Conservation (phyloP, 92 coral and sea anemone genomes). For the Blastomussa wellsi region DNA sequence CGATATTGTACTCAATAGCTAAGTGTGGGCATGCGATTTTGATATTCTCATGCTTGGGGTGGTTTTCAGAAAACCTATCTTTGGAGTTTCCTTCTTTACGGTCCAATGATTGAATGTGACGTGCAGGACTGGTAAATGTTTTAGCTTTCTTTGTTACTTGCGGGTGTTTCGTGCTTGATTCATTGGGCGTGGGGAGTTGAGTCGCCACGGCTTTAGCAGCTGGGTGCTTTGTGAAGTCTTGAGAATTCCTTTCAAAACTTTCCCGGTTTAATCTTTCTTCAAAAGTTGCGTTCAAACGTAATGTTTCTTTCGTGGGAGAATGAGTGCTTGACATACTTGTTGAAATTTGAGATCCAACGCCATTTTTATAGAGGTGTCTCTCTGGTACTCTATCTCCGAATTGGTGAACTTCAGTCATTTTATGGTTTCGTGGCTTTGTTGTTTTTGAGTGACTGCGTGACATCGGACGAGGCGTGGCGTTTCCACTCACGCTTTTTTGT, state of each 20-base stretch:
- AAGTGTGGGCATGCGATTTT: constrained; percentile 55
- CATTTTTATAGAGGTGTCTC: not conserved
- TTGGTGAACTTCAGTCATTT: not conserved
- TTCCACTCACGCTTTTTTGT: not conserved
- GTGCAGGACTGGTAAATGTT: not conserved
- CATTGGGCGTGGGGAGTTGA: not conserved
- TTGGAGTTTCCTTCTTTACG: not conserved
- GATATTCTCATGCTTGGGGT: not conserved
- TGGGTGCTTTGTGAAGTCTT: not conserved
- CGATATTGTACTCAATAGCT: constrained; percentile 32
- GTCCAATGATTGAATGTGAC: not conserved
- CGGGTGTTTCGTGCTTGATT: not conserved
- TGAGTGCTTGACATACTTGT: not conserved
- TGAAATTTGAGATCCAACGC: not conserved
- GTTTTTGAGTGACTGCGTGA: not conserved
- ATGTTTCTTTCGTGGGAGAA: not conserved
- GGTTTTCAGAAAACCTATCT: not conserved
- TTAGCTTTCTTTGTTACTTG: not conserved
- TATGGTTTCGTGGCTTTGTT: not conserved
- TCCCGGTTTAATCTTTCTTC: not conserved
- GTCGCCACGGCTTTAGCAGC: not conserved
- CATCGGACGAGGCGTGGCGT: not conserved
- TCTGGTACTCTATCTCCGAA: not conserved
- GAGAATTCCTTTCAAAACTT: not conserved
- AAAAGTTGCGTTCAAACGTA: not conserved